Conservation (phyloP, 2,113 vertebrate genomes). For the Prochilodus magdalenae region DNA sequence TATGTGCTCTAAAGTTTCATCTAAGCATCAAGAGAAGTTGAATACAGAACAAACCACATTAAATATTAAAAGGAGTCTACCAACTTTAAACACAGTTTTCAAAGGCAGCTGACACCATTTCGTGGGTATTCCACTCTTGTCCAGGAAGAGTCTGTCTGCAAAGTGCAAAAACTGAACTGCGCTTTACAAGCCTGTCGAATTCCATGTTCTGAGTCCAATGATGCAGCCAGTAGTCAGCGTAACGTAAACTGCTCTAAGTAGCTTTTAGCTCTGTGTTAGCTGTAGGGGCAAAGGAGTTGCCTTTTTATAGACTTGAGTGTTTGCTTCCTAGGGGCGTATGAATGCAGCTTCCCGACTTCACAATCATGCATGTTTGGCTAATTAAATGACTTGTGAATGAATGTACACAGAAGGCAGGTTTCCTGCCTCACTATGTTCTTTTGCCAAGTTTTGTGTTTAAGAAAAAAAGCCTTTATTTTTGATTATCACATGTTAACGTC, state of each 20-base stretch:
- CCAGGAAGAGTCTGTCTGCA: background rate
- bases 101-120: background rate
- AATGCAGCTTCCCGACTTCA: background rate
- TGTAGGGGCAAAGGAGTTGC: background rate
- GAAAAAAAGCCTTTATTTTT: background rate
- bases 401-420: background rate
- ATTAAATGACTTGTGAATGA: constrained; percentile 2
- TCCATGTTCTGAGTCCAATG: background rate
- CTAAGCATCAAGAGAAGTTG: background rate
- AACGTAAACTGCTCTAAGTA: background rate
- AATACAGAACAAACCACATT: background rate
- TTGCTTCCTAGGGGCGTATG: background rate
- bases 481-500: too few species aligned
- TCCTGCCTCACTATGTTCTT: background rate
- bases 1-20: background rate
- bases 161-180: too few species aligned
- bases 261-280: constrained; percentile 23
- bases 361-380: constrained; percentile 1
- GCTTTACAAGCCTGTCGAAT: background rate
- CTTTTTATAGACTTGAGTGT: background rate
- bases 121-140: background rate
- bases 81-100: background rate
- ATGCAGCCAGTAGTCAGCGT: background rate
- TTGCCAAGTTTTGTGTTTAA: background rate
- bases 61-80: background rate